Conservation (phyloP, 2,888 invertebrate species). For the Hirtodrosophila alboralis region DNA sequence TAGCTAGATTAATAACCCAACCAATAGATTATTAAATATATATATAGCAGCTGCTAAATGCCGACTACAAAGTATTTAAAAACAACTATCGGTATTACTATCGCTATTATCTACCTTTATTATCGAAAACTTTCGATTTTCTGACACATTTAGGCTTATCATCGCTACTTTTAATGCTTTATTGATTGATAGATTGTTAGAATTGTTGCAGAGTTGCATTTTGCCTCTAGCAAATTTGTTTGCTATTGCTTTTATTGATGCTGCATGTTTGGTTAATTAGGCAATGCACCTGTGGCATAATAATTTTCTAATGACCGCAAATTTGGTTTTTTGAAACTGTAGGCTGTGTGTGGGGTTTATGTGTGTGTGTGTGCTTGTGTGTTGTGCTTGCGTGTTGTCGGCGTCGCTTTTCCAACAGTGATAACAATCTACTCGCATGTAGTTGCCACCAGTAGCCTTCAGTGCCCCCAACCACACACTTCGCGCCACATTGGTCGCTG, state of each 20-base stretch:
- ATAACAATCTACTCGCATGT: slow-evolving; percentile 62
- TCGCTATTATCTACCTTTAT: no score
- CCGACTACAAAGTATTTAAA: no score
- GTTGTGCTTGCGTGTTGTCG: slow-evolving; percentile 13
- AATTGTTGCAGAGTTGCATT: slow-evolving; percentile 30
- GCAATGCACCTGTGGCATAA: slow-evolving; percentile 45
- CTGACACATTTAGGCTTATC: no score
- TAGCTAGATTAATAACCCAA: no score
- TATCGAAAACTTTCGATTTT: no score
- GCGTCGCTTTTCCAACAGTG: slow-evolving; percentile 57
- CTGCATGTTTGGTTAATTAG: slow-evolving; percentile 33
- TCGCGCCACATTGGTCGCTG: slow-evolving; percentile 1
- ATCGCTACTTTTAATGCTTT: no score
- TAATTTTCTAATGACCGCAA: slow-evolving; percentile 23
- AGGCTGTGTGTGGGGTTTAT: slow-evolving; percentile 1
- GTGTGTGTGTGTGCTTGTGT: slow-evolving; percentile 10
- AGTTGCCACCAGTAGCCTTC: slow-evolving; percentile 8
- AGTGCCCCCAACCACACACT: not conserved
- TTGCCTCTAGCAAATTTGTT: slow-evolving; percentile 27
- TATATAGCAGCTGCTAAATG: no score
- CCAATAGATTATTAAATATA: no score
- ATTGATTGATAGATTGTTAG: slow-evolving; percentile 34
- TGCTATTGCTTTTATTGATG: slow-evolving; percentile 8
- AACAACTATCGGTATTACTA: no score
- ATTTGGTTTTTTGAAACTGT: slow-evolving; percentile 9